Base-by-base conservation (phyloP, 2,888 invertebrate species). In the Julus scanicus region DNA sequence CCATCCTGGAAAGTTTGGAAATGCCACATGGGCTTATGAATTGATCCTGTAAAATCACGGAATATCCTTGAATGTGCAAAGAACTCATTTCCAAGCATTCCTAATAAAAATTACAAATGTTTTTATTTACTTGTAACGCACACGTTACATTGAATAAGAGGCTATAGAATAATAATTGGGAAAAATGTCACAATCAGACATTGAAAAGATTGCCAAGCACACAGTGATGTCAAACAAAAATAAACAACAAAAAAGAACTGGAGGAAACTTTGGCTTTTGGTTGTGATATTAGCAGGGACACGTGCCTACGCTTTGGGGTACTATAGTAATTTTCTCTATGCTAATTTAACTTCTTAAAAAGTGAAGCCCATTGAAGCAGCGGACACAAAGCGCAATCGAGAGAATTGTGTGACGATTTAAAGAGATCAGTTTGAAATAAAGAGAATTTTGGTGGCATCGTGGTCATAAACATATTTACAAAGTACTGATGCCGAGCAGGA, bases 41-140 rank as follows among this genome's bases (percentile, higher is more conserved):
- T 29, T 29, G 29, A 29, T 29, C 0, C 29, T 29, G 29, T 29
- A 29, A 29, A 29, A 29, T 29, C 29, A 29, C 29, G 29, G 29
- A 29, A 29, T 29, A 49, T 13, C 49, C 13, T 20, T 20, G 63
- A 63, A 6, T 20, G 20, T 15, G 63, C 20, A 20, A 63, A 20
- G 20, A 20, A 63, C 20, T 2, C 8, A 63, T 17, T 63, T 63
- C 63, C 17, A 13, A 17, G 4, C 57, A 63, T 63, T 63, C 63
- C 63, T 20, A 63, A 20, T 63, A 63, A 63, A 63, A 63, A 63
- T 63, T 63, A 63, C 63, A 63, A 63, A 63, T 63, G 63, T 63
- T 63, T 63, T 63, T 63, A 63, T 63, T 63, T 63, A 63, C 63
- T 63, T 63, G 63, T 63, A 63, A 63, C 63, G 63, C 63, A 63